Evolutionary conservation across 2,113 vertebrate species (phyloP).

Genomic region (Crotalus helleri): DNA sequence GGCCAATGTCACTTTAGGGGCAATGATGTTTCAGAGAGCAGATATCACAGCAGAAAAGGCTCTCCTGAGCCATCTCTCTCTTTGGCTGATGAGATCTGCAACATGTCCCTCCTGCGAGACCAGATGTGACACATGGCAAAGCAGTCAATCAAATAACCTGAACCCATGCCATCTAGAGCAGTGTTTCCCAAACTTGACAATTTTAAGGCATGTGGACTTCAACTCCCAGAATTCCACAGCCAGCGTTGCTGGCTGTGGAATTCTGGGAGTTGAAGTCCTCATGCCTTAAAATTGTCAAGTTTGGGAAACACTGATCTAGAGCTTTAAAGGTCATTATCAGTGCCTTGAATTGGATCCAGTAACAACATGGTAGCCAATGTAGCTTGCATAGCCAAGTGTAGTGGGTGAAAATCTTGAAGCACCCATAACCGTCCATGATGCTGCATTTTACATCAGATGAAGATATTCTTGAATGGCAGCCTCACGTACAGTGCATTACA

Average conservation of each 20-base stretch:
- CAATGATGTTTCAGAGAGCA: not conserved
- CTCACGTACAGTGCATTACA: not conserved
- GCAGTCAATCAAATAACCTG: not conserved
- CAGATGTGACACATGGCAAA: not conserved
- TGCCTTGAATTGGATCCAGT: not conserved
- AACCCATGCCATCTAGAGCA: not conserved
- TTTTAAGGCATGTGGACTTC: too few relatives aligned
- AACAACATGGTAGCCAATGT: not conserved
- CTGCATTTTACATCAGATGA: not conserved
- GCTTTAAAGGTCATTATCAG: not conserved
- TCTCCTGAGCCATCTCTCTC: not conserved
- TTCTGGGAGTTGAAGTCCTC: too few relatives aligned
- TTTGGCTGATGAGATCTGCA: not conserved
- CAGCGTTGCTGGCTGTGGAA: too few relatives aligned
- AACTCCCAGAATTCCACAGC: too few relatives aligned
- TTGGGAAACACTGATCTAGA: not conserved
- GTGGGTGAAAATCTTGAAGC: not conserved
- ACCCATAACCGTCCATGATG: not conserved
- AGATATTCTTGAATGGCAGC: not conserved
- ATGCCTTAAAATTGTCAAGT: too few relatives aligned
- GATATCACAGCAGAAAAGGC: not conserved
- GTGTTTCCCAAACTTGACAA: too few relatives aligned
- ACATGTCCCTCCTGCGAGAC: not conserved
- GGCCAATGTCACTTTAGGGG: not conserved
- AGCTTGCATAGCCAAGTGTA: not conserved